Conservation (phyloP, 2,113 vertebrate species). For the Ctenomys sociabilis region DNA sequence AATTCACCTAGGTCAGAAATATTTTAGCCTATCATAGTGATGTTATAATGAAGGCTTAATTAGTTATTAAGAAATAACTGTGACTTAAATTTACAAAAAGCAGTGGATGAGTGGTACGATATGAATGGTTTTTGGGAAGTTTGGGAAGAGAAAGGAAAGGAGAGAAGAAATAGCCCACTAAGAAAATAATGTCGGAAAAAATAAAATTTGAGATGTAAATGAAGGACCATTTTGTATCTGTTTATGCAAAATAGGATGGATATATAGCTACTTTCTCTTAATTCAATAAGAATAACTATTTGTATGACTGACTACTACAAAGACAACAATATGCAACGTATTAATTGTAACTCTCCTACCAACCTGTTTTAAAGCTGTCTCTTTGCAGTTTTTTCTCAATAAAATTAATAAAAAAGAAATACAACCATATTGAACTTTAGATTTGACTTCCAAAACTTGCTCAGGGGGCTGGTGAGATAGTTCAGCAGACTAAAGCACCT, state of each 20-base stretch:
- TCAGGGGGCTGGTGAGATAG: neutral
- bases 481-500: too few relatives aligned
- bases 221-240: too few relatives aligned
- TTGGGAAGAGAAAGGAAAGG: neutral
- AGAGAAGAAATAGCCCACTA: neutral
- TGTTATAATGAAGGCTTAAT: slow-evolving; percentile 1
- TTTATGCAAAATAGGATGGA: too few relatives aligned
- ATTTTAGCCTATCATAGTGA: neutral
- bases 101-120: neutral
- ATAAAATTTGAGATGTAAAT: neutral
- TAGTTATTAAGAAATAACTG: neutral
- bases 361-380: too few relatives aligned
- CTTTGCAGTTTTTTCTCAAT: too few relatives aligned
- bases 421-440: neutral
- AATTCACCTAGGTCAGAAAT: neutral
- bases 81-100: neutral
- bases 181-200: neutral
- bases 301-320: too few relatives aligned
- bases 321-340: too few relatives aligned
- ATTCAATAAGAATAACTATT: too few relatives aligned
- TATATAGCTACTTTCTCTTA: too few relatives aligned
- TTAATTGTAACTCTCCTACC: too few relatives aligned
- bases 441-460: neutral
- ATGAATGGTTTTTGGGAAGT: neutral
- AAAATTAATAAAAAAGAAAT: too few relatives aligned